These are phyloP conservation scores for Platyrinchus mystaceus DNA, from an alignment of 2,797 vertebrate genomes.

Conservation along the genomic window DNA sequence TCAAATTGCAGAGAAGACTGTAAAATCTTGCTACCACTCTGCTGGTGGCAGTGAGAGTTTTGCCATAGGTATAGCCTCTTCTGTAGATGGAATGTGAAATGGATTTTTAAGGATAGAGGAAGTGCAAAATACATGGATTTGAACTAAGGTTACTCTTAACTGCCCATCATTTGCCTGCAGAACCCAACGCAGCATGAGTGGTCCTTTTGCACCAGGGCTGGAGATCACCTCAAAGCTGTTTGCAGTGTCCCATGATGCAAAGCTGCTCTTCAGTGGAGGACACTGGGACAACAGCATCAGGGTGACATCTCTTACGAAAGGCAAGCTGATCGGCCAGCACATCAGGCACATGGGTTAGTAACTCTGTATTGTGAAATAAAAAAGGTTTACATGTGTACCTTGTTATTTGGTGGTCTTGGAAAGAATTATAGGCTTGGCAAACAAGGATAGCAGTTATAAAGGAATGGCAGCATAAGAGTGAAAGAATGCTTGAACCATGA, in stretches of 20 bases:
- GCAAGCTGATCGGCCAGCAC: constrained; percentile 88
- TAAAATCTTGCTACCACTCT: neutral
- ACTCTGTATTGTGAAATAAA: neutral
- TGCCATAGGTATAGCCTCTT: neutral
- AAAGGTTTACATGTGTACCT: neutral
- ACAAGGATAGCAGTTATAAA: neutral
- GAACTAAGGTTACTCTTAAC: constrained; percentile 4
- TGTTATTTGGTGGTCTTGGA: neutral
- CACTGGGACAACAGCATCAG: constrained; percentile 97
- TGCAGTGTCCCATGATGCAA: constrained; percentile 92
- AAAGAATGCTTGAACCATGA: neutral
- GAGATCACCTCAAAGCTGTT: constrained; percentile 87
- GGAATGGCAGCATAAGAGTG: neutral
- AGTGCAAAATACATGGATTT: neutral
- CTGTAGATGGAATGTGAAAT: neutral
- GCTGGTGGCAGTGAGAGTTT: neutral
- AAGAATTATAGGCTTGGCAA: neutral
- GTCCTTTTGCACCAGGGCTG: constrained; percentile 89
- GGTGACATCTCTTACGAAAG: constrained; percentile 90
- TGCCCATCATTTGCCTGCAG: constrained; percentile 71
- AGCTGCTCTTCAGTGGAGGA: constrained; percentile 93
- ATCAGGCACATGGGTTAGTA: constrained; percentile 93
- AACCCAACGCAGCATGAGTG: constrained; percentile 86
- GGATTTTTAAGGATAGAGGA: neutral
- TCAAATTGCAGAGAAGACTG: neutral